Evolutionary conservation across 2,888 invertebrate species (phyloP).

Genomic region (Falcaria lacertinaria): DNA sequence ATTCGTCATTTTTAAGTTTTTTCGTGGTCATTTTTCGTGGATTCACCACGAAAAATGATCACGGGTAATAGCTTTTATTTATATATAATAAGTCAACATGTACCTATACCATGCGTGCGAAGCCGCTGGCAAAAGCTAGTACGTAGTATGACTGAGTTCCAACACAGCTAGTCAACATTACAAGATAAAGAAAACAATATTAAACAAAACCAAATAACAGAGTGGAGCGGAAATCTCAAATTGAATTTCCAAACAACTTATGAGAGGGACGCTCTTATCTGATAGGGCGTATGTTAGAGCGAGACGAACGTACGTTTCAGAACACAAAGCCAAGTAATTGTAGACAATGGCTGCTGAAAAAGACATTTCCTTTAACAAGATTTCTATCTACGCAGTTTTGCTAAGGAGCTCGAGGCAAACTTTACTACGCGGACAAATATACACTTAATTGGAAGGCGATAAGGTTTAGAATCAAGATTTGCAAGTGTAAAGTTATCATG

Average conservation of each 20-base stretch:
- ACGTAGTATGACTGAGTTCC: no score
- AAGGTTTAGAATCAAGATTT: constrained; percentile 17
- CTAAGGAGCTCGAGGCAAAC: constrained; percentile 45
- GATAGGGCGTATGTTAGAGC: constrained; percentile 22
- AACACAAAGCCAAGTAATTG: constrained; percentile 74
- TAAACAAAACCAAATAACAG: constrained; percentile 43
- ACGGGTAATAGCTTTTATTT: no score
- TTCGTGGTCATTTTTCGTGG: no score
- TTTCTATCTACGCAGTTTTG: constrained; percentile 64
- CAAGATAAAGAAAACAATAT: constrained; percentile 27
- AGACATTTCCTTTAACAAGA: constrained; percentile 77
- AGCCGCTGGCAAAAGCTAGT: no score
- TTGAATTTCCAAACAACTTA: constrained; percentile 54
- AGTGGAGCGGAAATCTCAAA: constrained; percentile 61
- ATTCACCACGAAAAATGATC: no score
- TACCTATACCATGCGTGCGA: no score
- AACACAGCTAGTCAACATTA: constrained; percentile 12
- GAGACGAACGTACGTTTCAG: constrained; percentile 38
- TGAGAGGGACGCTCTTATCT: constrained; percentile 34
- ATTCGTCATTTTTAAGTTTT: no score
- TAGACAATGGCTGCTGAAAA: constrained; percentile 77
- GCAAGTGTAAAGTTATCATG: constrained; percentile 16
- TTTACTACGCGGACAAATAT: constrained; percentile 11
- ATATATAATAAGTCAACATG: no score
- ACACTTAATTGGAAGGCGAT: background rate